A percentile compares a stretch with the other conserved stretches of the same genome.
Conservation (phyloP, 2,113 vertebrate species). For the Nannobrachium achirus region DNA sequence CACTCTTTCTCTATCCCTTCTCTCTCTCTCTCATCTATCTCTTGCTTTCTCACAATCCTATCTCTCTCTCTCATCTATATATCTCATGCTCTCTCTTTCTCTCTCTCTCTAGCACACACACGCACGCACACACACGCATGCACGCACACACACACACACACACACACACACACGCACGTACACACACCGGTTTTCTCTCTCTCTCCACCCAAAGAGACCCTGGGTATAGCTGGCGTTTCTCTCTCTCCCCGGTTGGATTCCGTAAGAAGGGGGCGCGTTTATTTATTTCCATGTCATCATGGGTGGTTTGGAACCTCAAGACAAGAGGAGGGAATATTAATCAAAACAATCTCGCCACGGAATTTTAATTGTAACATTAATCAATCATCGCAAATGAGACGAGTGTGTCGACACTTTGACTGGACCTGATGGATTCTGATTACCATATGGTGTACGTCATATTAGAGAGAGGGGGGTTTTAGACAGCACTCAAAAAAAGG, state of each 20-base stretch:
- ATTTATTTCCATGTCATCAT: conserved; percentile 85
- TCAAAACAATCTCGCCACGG: conserved; percentile 61
- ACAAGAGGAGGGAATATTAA: conserved; percentile 69
- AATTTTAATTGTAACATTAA: conserved; percentile 72
- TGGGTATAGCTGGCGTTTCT: conserved; percentile 79
- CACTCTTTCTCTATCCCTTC: conserved; percentile 26
- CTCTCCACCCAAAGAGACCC: conserved; percentile 43
- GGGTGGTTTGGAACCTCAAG: conserved; percentile 85
- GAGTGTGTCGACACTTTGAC: conserved; percentile 3
- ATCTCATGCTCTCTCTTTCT: conserved; percentile 21
- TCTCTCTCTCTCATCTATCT: conserved; percentile 27
- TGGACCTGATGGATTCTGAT: conserved; percentile 4
- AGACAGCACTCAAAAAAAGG: not conserved
- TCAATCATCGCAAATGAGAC: conserved; percentile 70
- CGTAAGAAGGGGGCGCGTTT: conserved; percentile 59
- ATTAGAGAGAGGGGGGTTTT: not conserved
- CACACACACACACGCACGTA: too few species aligned
- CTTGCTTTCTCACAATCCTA: too few species aligned
- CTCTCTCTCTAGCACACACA: conserved; percentile 7
- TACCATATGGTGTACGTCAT: not conserved
- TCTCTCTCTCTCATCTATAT: conserved; percentile 42
- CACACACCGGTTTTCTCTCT: conserved; percentile 8
- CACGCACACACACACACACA: too few species aligned
- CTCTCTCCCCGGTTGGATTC: conserved; percentile 85
- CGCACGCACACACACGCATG: too few species aligned